phyloP scores from a whole-genome alignment of 2,888 invertebrate genomes.

The Acanthosepion lycidas region DNA sequence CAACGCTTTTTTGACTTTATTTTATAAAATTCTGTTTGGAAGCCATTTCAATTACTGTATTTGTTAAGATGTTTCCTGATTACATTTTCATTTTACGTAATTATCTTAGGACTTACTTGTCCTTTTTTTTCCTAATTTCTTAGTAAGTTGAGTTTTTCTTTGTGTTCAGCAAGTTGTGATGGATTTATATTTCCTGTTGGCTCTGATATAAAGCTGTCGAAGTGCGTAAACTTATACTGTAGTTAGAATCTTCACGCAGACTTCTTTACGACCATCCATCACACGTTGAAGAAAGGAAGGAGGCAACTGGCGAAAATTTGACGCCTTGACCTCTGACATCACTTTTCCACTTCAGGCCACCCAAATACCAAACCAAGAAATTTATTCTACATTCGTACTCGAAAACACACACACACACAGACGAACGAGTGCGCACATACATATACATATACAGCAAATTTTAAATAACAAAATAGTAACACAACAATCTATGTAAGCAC shows the following conservation, averaged over 20 bases:
- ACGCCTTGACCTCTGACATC: neutral
- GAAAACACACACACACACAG: too few species aligned
- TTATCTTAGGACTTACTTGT: neutral
- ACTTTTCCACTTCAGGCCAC: neutral
- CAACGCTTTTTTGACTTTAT: too few species aligned
- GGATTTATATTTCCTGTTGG: neutral
- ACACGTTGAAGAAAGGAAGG: neutral
- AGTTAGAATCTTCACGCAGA: neutral
- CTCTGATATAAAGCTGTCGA: neutral
- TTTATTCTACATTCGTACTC: neutral
- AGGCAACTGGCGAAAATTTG: slow-evolving; percentile 4
- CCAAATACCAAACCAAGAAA: neutral
- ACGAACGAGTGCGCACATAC: too few species aligned
- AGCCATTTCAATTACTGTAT: too few species aligned
- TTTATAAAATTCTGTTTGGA: too few species aligned
- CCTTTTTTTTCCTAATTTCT: neutral
- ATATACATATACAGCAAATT: too few species aligned
- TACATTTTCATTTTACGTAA: neutral
- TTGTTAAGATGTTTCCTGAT: too few species aligned
- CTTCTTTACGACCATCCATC: neutral
- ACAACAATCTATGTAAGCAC: too few species aligned
- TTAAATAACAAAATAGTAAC: too few species aligned
- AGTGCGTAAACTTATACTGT: neutral
- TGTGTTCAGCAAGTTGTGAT: neutral
- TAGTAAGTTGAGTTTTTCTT: neutral